phyloP scores from a whole-genome alignment of 2,113 vertebrate genomes.

The Struthidea cinerea region DNA sequence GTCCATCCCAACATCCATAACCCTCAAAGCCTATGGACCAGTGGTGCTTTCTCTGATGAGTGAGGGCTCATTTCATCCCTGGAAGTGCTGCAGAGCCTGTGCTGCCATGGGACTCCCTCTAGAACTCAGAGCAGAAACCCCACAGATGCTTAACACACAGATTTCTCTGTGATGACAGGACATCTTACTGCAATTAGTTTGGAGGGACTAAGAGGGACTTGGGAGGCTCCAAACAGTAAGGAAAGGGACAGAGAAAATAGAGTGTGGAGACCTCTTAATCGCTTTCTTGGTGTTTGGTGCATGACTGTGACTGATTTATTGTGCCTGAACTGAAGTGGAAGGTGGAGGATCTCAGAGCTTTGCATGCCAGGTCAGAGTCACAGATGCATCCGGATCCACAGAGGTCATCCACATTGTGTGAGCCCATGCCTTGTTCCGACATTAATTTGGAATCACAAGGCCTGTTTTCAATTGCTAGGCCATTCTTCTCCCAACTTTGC shows the following conservation, averaged over 20 bases:
- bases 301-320: neutral
- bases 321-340: neutral
- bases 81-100: neutral
- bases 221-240: neutral
- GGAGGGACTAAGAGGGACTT: neutral
- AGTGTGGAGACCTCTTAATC: neutral
- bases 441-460: neutral
- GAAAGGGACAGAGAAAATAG: neutral
- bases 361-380: neutral
- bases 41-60: neutral
- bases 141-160: neutral
- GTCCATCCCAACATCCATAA: neutral
- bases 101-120: neutral
- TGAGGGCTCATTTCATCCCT: neutral
- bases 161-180: neutral
- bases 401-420: neutral
- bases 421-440: rapidly evolving
- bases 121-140: neutral
- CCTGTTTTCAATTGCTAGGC: neutral
- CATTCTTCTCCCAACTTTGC: neutral
- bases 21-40: neutral
- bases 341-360: neutral
- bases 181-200: neutral
- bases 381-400: neutral
- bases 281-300: neutral